Percentiles rank a stretch among this genome's conserved stretches.
Conservation (phyloP, 1,140 invertebrate species). For the Galleria mellonella region DNA sequence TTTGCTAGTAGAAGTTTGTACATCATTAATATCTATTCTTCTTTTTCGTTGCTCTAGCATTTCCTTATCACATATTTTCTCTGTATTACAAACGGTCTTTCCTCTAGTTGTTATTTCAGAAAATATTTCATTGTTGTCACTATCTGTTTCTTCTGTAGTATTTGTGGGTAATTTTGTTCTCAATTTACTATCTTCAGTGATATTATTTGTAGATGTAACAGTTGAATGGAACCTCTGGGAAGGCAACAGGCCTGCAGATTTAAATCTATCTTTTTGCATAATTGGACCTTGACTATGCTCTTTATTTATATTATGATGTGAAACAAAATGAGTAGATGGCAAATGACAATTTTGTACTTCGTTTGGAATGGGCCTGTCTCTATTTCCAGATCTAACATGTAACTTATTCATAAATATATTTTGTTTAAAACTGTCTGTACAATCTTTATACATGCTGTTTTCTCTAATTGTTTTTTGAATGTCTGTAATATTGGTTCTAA, state of each 20-base stretch:
- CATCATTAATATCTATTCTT: slow-evolving; percentile 18
- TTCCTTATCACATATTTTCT: slow-evolving; percentile 3
- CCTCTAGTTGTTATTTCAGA: slow-evolving; percentile 18
- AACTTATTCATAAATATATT: slow-evolving; percentile 28
- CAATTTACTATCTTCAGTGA: neutral
- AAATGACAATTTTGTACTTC: no score
- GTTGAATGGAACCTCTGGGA: slow-evolving; percentile 51
- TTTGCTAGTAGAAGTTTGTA: slow-evolving; percentile 14
- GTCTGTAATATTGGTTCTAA: slow-evolving; percentile 19
- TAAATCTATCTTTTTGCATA: slow-evolving; percentile 38
- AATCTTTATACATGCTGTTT: slow-evolving; percentile 28
- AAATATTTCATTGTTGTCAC: slow-evolving; percentile 37
- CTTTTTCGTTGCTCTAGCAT: slow-evolving; percentile 22
- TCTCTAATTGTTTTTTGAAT: slow-evolving; percentile 24
- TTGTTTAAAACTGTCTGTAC: slow-evolving; percentile 30
- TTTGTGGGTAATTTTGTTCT: slow-evolving; percentile 7
- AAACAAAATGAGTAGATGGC: no score
- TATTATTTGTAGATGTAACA: slow-evolving; percentile 9
- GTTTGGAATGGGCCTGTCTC: neutral
- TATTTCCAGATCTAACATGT: slow-evolving; percentile 2
- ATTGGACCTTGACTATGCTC: slow-evolving; percentile 4
- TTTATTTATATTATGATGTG: neutral
- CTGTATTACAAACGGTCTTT: slow-evolving; percentile 7
- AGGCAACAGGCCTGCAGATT: slow-evolving; percentile 42
- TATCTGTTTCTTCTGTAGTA: slow-evolving; percentile 17